Evolutionary conservation across 2,113 vertebrate species (phyloP), one percentile per base, ranked within the genome.

Genomic region (Centropristis striata): DNA sequence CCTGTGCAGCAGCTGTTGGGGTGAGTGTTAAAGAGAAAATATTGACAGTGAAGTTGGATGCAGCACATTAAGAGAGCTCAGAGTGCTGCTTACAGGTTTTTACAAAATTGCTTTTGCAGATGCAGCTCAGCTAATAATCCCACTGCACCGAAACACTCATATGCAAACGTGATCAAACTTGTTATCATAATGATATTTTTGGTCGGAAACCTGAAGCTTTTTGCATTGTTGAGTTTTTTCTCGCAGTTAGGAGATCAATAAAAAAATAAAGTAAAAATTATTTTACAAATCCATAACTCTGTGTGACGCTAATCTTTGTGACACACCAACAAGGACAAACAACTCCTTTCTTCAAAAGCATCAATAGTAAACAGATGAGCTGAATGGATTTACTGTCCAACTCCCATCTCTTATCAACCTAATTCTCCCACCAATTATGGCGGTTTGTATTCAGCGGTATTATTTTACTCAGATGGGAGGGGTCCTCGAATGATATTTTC

Each of bases 341-440:
- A 72, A 18, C 59, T 71, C 78, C 71, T 77, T 86, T 81, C 71
- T 78, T 80, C 74, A 81, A 67, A 89, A 61, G 81, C 86, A 51
- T 80, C 36, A 49, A 1, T 73, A 23, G 65, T 39, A 86, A 86
- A 91, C 83, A 83, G 41, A 83, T 81, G 77, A 83, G 85, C 67
- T 78, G 78, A 90, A 91, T 91, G 80, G 87, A 92, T 92, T 88
- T 84, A 79, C 54, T 74, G 83, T 76, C 83, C 77, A 25, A 47
- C 73, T 80, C 80, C 53, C 77, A n/a, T 86, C 80, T 87, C 83
- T 78, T 87, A 87, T 90, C 86, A 80, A 44, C 73, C 73, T 86
- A 86, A 87, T 87, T 88, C 80, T 90, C 73, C 23, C 18, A 79
- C 72, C 81, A 89, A 87, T 90, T 90, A 90, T 71, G 37, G 64